phyloP scores from a whole-genome alignment of 2,113 vertebrate genomes.

The Lepus timidus region DNA sequence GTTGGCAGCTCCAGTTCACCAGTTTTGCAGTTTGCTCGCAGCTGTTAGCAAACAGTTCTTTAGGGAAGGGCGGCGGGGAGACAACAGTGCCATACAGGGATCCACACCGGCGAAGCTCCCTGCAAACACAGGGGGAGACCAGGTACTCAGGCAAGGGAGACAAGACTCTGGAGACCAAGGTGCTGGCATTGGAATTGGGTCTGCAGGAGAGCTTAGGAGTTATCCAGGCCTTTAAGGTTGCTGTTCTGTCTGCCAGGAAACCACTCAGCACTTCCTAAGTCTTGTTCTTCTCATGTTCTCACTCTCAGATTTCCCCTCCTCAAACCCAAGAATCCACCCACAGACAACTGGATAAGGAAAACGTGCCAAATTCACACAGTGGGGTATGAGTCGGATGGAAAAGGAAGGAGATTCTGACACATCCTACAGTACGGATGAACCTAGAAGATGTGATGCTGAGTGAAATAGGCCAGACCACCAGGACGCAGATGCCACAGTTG shows the following conservation, averaged over 20 bases:
- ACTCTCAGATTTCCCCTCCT: neutral
- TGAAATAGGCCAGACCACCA: neutral
- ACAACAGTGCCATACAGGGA: accelerated
- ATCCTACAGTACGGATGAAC: neutral
- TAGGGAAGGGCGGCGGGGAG: neutral
- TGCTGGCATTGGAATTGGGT: neutral
- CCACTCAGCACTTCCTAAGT: neutral
- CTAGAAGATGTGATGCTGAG: neutral
- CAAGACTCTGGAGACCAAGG: neutral
- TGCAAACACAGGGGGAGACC: neutral
- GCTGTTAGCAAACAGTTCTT: neutral
- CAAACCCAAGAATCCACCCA: neutral
- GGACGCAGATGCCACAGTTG: neutral
- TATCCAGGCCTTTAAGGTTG: neutral
- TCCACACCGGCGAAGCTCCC: neutral
- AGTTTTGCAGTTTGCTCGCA: neutral
- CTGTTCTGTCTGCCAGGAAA: neutral
- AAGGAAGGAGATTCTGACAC: neutral
- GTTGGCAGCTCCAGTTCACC: neutral
- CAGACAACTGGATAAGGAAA: neutral
- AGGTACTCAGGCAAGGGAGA: neutral
- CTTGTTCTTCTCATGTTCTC: neutral
- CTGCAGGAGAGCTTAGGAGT: neutral
- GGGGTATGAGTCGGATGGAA: neutral
- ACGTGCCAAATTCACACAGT: neutral